Evolutionary conservation across 2,113 vertebrate species (phyloP).

Genomic region (Lycaon pictus): DNA sequence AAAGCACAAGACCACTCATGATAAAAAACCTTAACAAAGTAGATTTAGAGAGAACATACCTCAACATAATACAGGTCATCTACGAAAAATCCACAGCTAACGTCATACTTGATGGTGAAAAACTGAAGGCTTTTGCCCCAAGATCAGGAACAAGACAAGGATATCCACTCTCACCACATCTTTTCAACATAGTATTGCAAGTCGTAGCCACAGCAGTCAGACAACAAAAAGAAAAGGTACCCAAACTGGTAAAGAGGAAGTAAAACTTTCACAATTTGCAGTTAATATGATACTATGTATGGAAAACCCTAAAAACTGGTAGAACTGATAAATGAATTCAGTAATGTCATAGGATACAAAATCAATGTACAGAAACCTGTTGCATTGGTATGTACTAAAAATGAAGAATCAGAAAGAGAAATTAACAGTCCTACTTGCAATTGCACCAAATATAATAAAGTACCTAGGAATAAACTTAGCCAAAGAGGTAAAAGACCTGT

Average conservation of each 20-base stretch:
- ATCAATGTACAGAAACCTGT: neutral
- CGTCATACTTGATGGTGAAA: neutral
- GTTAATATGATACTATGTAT: neutral
- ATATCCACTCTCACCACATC: neutral
- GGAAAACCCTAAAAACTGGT: neutral
- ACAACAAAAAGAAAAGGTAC: neutral
- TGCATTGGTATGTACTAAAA: neutral
- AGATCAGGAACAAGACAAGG: neutral
- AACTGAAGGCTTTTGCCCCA: neutral
- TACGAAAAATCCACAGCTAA: neutral
- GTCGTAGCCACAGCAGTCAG: neutral
- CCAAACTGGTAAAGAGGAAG: neutral
- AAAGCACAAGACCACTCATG: neutral
- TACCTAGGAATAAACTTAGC: neutral
- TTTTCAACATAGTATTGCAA: neutral
- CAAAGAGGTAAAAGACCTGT: neutral
- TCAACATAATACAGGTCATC: neutral
- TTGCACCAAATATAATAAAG: neutral
- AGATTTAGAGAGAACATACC: neutral
- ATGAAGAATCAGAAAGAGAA: neutral
- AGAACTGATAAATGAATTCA: neutral
- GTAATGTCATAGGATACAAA: neutral
- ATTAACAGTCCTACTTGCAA: neutral
- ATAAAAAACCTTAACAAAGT: neutral
- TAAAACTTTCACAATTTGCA: neutral